Conservation (phyloP, 1,140 invertebrate species). For the Sweltsa coloradensis region DNA sequence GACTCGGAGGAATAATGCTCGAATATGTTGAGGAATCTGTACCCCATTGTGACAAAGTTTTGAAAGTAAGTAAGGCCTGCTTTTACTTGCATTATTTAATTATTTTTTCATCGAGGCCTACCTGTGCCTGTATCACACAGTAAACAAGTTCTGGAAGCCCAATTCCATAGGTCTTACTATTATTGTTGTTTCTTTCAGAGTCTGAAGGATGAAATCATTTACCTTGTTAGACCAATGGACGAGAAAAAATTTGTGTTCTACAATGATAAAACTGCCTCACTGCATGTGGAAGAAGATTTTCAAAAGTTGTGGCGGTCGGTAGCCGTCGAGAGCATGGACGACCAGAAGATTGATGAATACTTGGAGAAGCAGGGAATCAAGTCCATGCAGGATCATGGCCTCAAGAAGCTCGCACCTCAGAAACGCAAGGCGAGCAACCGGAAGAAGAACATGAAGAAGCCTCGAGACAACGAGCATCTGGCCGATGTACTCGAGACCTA, state of each 20-base stretch:
- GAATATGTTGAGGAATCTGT: constrained; percentile 95
- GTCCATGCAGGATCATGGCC: constrained; percentile 76
- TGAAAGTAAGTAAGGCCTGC: constrained; percentile 56
- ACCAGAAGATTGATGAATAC: constrained; percentile 97
- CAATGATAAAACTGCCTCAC: constrained; percentile 81
- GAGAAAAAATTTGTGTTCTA: constrained; percentile 97
- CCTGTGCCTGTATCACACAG: no score
- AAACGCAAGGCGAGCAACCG: constrained; percentile 63
- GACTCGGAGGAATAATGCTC: constrained; percentile 81
- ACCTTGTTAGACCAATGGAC: constrained; percentile 76
- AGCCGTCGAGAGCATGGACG: constrained; percentile 93
- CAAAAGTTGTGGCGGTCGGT: constrained; percentile 90
- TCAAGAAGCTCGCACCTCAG: constrained; percentile 50
- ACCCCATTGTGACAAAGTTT: constrained; percentile 81
- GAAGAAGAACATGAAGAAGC: constrained; percentile 62
- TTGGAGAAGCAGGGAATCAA: constrained; percentile 79
- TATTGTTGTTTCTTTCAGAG: constrained; percentile 36
- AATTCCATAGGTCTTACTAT: no score
- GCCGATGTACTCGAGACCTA: constrained; percentile 70
- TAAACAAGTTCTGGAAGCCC: no score
- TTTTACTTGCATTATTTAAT: no score
- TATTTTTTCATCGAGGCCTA: no score
- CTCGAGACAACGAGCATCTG: constrained; percentile 72
- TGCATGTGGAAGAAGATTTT: constrained; percentile 89
- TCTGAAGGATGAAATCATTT: constrained; percentile 69